Base-by-base conservation (phyloP, 2,888 invertebrate genomes). In the Drosophila paramelanica region DNA sequence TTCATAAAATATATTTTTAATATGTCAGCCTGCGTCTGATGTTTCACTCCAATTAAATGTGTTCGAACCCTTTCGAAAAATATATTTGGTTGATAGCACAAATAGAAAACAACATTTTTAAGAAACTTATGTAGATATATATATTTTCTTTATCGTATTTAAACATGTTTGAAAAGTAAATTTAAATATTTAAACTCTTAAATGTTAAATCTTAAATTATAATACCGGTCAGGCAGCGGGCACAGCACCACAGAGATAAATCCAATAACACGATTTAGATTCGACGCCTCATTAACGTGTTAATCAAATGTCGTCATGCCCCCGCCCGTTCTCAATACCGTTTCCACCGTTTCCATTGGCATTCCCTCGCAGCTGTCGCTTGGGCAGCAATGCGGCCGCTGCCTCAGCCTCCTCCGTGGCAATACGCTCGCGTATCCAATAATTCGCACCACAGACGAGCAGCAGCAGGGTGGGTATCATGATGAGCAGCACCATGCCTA, bases 401-500 rank as follows among this genome's bases (percentile, higher is more conserved):
- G 84, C 92, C 49, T 81, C 90, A 7, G 73, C 85, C 67, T 91
- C 91, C 67, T 91, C 91, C 38, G 73, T 68, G 42, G 89, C 90
- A 67, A 92, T 92, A 69, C 82, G 94, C 59, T 93, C 93, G 90
- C 94, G 93, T 52, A 95, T 93, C 82, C 95, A 92, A 78, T 94
- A 94, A 92, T 94, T 95, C 27, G 94, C 95, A 51, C 94, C 91
- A 89, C 95, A 96, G 78, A 96, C 94, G 56, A 96, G 93, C 38
- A 95, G 91, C 76, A 97, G 93, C 47, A 96, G 87, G 75, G 97
- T 93, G 23, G 97, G 97, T 84, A 97, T 93, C 92, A 97, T 93
- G 70, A 97, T 94, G 39, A 95, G 95, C 74, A 96, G 93, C 80
- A 97, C 94, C 91, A 97, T 95, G 77, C 96, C 96, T 90, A 96